These are phyloP conservation scores for Tachuris rubrigastra DNA, from an alignment of 2,113 vertebrate species.

Conservation along the genomic window DNA sequence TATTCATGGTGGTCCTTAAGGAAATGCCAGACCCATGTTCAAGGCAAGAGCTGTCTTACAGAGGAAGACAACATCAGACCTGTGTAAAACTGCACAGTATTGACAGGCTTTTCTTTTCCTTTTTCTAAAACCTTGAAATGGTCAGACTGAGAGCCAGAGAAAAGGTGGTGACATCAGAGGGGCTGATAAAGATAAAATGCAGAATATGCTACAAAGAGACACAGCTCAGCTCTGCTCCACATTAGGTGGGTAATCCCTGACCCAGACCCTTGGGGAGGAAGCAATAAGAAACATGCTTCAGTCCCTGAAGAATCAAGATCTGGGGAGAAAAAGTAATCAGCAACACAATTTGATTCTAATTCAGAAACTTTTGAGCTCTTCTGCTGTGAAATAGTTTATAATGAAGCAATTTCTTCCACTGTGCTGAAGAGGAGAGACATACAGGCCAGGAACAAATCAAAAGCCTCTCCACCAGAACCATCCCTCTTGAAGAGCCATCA, in stretches of 20 bases:
- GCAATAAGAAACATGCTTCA: neutral
- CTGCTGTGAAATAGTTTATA: constrained; percentile 7
- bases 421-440: accelerated
- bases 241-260: neutral
- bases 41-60: neutral
- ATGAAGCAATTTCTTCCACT: constrained; percentile 2
- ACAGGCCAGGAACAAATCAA: neutral
- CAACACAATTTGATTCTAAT: neutral
- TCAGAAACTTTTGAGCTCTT: neutral
- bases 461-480: neutral
- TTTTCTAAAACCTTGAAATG: neutral
- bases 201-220: neutral
- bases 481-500: neutral
- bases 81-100: neutral
- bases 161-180: neutral
- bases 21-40: neutral
- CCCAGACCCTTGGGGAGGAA: neutral
- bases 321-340: neutral
- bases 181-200: neutral
- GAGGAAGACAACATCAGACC: neutral
- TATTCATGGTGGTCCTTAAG: neutral
- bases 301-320: neutral
- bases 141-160: neutral
- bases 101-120: neutral
- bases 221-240: neutral